Conservation (phyloP, 2,113 vertebrate species). For the Prietella phreatophila region DNA sequence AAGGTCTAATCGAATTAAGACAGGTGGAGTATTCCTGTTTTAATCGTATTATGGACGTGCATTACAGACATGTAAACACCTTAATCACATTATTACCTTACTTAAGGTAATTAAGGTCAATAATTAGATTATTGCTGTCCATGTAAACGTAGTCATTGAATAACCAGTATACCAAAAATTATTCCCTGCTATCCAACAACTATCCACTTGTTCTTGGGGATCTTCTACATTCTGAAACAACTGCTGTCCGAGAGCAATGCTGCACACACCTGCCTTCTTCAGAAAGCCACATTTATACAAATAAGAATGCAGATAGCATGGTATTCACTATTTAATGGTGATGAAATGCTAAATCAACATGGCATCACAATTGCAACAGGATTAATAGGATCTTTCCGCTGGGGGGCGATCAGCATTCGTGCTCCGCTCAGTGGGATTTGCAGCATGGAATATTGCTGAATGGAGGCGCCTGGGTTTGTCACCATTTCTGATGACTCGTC, state of each 20-base stretch:
- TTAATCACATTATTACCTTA: too few species aligned
- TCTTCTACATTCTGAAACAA: not conserved
- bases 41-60: too few species aligned
- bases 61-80: too few species aligned
- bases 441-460: slow-evolving; percentile 25
- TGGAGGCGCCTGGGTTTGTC: slow-evolving; percentile 23
- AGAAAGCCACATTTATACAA: not conserved
- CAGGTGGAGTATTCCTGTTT: too few species aligned
- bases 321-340: slow-evolving; percentile 25
- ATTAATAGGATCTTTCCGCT: slow-evolving; percentile 54
- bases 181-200: too few species aligned
- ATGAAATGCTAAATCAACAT: not conserved
- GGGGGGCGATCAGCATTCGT: slow-evolving; percentile 23
- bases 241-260: not conserved
- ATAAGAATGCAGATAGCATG: slow-evolving; percentile 7
- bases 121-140: too few species aligned
- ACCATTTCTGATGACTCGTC: slow-evolving; percentile 40
- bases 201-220: not conserved
- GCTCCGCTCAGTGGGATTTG: slow-evolving; percentile 24
- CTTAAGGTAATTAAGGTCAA: too few species aligned
- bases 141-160: too few species aligned
- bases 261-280: not conserved
- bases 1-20: too few species aligned
- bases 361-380: not conserved
- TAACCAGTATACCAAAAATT: not conserved